A percentile compares a stretch with the other conserved stretches of the same genome.
phyloP scores from a whole-genome alignment of 1,140 invertebrate genomes.

The Drosophila tristis region DNA sequence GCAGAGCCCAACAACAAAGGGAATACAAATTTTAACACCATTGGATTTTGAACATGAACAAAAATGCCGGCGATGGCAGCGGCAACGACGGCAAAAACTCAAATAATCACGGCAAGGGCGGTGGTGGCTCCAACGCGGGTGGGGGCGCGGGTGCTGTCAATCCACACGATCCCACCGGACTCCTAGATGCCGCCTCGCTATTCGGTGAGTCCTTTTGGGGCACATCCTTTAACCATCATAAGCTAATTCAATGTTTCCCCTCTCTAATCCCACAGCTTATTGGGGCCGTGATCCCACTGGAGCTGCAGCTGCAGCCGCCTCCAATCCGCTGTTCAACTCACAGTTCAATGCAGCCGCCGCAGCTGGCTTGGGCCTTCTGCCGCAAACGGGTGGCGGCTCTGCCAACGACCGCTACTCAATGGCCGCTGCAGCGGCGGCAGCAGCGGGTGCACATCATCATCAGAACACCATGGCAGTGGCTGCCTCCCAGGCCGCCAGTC shows the following conservation, averaged over 20 bases:
- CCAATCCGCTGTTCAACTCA: constrained; percentile 83
- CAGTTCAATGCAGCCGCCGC: constrained; percentile 84
- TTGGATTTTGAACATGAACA: constrained; percentile 79
- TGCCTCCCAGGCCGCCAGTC: constrained; percentile 91
- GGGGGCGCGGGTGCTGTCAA: constrained; percentile 64
- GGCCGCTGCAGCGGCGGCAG: constrained; percentile 84
- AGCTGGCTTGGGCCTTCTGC: constrained; percentile 84
- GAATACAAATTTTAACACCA: constrained; percentile 5
- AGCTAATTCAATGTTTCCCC: not conserved
- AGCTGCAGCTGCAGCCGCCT: constrained; percentile 83
- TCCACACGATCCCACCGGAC: constrained; percentile 84
- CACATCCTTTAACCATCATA: too few relatives aligned
- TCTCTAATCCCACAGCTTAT: constrained; percentile 86
- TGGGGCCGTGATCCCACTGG: constrained; percentile 87
- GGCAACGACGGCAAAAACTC: constrained; percentile 78
- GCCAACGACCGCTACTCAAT: constrained; percentile 78
- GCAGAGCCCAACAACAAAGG: constrained; percentile 13
- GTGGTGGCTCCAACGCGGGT: constrained; percentile 57
- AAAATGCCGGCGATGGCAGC: constrained; percentile 83
- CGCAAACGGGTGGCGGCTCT: constrained; percentile 68
- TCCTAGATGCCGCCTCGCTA: constrained; percentile 88
- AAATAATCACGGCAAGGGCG: constrained; percentile 63
- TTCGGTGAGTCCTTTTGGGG: constrained; percentile 85
- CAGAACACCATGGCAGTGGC: constrained; percentile 91
- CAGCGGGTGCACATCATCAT: constrained; percentile 86